Conservation (phyloP, 2,888 invertebrate genomes). For the Acanthacorydalis orientalis region DNA sequence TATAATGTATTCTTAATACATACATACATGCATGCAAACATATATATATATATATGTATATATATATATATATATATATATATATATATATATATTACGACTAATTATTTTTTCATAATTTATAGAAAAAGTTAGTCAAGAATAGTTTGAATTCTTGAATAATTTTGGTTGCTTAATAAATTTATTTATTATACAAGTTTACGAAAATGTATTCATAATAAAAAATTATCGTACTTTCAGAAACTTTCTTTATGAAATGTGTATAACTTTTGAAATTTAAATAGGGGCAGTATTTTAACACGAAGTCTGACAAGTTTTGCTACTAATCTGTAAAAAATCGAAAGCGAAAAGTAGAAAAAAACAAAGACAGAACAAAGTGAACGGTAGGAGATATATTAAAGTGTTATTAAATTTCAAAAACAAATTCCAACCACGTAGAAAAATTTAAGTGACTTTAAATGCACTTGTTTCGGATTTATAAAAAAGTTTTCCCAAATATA, state of each 20-base stretch:
- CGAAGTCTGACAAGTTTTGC: no score
- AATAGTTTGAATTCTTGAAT: no score
- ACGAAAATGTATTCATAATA: no score
- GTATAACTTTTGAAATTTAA: no score
- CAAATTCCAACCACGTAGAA: conserved; percentile 2
- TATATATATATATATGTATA: conserved; percentile 5
- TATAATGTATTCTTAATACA: no score
- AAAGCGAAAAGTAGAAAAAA: background rate
- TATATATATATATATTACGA: conserved; percentile 1
- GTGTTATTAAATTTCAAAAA: conserved; percentile 1
- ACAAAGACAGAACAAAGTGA: background rate
- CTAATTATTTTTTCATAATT: no score
- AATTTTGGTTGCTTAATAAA: no score
- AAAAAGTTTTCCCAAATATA: background rate
- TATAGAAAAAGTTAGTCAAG: no score
- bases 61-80: conserved; percentile 6
- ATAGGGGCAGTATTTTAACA: no score
- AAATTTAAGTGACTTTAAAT: conserved; percentile 4
- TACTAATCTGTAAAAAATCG: background rate
- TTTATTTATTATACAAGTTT: no score
- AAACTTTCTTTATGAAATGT: no score
- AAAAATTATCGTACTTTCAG: no score
- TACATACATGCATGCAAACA: background rate
- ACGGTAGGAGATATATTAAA: background rate
- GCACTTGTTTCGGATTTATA: background rate